A percentile compares a stretch with the other conserved stretches of the same genome.
Conservation (phyloP, 2,797 vertebrate species). For the Syndactyla subalaris region DNA sequence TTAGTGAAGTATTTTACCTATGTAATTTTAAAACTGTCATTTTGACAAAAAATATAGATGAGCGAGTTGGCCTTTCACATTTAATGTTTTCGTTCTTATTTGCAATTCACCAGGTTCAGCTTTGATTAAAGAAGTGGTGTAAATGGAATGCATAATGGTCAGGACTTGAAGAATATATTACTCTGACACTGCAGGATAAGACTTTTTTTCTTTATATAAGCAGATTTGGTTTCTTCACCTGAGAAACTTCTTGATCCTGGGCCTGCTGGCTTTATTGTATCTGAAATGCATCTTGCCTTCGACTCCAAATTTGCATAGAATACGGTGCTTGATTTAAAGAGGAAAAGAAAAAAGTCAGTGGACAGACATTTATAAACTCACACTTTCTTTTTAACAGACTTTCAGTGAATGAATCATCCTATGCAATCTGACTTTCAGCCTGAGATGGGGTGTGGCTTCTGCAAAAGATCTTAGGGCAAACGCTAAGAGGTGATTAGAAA, state of each 20-base stretch:
- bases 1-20: constrained; percentile 79
- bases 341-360: constrained; percentile 22
- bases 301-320: constrained; percentile 34
- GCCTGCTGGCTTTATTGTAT: constrained; percentile 45
- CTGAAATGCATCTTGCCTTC: constrained; percentile 30
- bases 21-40: constrained; percentile 82
- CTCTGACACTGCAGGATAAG: constrained; percentile 43
- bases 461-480: background rate
- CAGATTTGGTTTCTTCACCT: constrained; percentile 63
- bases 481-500: background rate
- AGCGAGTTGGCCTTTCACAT: constrained; percentile 79
- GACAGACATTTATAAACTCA: background rate
- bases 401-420: background rate
- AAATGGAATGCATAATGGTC: constrained; percentile 66
- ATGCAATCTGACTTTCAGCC: background rate
- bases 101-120: constrained; percentile 76
- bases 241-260: constrained; percentile 58
- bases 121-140: constrained; percentile 78
- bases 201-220: constrained; percentile 58
- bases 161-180: constrained; percentile 67
- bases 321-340: constrained; percentile 54
- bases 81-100: constrained; percentile 79
- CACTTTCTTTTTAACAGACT: constrained; percentile 12
- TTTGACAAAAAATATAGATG: constrained; percentile 81
- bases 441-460: constrained; percentile 14